These are phyloP conservation scores for Drosophila mayri DNA, from an alignment of 1,140 invertebrate species.

Conservation along the genomic window DNA sequence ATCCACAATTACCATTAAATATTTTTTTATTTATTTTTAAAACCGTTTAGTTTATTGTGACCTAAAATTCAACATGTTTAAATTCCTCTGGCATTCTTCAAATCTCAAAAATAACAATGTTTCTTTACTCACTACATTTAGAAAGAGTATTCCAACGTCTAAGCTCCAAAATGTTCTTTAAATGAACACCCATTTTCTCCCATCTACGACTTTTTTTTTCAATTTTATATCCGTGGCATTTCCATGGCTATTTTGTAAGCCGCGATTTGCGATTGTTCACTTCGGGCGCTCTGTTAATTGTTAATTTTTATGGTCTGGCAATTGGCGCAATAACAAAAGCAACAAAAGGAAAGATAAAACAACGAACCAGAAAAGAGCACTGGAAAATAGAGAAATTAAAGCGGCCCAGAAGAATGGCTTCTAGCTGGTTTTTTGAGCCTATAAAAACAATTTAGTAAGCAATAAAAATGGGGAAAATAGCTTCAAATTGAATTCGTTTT, in stretches of 20 bases:
- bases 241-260: conserved; percentile 66
- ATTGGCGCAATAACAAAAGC: conserved; percentile 49
- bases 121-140: neutral
- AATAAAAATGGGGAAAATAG: conserved; percentile 78
- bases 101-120: neutral
- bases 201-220: conserved; percentile 19
- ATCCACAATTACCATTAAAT: neutral
- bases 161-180: neutral
- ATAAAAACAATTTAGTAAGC: conserved; percentile 83
- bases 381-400: conserved; percentile 78
- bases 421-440: conserved; percentile 35
- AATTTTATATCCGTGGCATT: conserved; percentile 53
- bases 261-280: conserved; percentile 76
- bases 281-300: conserved; percentile 77
- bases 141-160: conserved; percentile 1
- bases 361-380: conserved; percentile 16
- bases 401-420: conserved; percentile 35
- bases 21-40: neutral
- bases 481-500: conserved; percentile 72
- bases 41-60: neutral
- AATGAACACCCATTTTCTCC: conserved; percentile 6
- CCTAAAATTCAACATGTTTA: too few species aligned
- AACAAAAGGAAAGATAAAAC: conserved; percentile 15
- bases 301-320: conserved; percentile 84
- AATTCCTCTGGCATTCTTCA: too few species aligned